Evolutionary conservation across 2,797 vertebrate genomes (phyloP).

Genomic region (Hydrophis major): DNA sequence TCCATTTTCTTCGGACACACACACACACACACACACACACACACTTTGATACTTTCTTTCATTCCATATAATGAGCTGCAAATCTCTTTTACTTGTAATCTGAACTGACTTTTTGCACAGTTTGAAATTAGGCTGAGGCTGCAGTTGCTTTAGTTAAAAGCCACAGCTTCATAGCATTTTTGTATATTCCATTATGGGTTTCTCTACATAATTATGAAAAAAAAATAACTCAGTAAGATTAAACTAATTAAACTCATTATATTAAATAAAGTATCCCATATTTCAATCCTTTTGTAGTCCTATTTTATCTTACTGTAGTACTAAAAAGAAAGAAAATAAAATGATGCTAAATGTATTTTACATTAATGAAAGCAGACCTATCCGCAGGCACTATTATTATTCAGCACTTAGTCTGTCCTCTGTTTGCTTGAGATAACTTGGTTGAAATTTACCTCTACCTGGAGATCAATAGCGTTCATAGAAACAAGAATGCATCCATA

Average conservation of each 20-base stretch:
- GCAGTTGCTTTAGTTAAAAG: background rate
- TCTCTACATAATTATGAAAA: background rate
- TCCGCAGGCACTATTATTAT: background rate
- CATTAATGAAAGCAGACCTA: background rate
- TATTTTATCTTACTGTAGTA: background rate
- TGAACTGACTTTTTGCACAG: background rate
- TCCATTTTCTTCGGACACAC: background rate
- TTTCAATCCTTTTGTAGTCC: background rate
- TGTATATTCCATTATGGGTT: background rate
- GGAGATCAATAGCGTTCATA: constrained; percentile 27
- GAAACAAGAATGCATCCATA: constrained; percentile 58
- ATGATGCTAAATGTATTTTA: background rate
- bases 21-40: background rate
- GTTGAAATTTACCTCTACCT: constrained; percentile 37
- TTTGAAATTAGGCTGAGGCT: background rate
- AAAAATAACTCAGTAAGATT: background rate
- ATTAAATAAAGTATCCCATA: background rate
- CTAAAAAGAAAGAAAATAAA: background rate
- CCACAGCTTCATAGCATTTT: background rate
- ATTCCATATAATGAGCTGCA: background rate
- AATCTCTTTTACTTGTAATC: background rate
- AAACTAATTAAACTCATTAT: background rate
- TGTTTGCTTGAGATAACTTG: constrained; percentile 30
- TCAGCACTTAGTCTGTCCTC: background rate
- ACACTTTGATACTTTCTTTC: background rate